A percentile compares a stretch with the other conserved stretches of the same genome.
phyloP scores from a whole-genome alignment of 2,888 invertebrate genomes.

The Zygaena filipendulae region DNA sequence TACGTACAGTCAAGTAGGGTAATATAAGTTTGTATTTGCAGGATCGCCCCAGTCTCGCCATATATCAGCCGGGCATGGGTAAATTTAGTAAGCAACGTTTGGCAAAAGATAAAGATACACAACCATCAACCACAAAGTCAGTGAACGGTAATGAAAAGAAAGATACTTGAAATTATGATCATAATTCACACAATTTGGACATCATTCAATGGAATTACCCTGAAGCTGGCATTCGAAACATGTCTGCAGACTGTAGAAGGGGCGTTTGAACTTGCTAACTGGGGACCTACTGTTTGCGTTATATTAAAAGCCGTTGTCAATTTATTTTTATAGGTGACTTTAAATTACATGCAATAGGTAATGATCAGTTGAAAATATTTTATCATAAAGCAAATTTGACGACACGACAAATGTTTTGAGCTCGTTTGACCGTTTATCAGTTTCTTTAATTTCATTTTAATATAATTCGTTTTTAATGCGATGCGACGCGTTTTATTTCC shows the following conservation, averaged over 20 bases:
- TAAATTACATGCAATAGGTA: conserved; percentile 41
- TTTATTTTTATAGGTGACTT: conserved; percentile 41
- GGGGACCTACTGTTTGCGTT: conserved; percentile 45
- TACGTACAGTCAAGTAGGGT: no score
- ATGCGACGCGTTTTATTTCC: conserved; percentile 19
- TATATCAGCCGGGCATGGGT: conserved; percentile 92
- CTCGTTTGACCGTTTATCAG: conserved; percentile 51
- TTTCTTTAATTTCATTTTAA: conserved; percentile 59
- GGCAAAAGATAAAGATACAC: conserved; percentile 55
- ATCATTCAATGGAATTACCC: conserved; percentile 60
- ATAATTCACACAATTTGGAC: conserved; percentile 48
- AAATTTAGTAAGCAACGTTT: conserved; percentile 76
- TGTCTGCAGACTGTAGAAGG: conserved; percentile 45
- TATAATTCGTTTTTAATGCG: conserved; percentile 50
- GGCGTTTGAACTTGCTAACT: conserved; percentile 49
- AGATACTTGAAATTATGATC: conserved; percentile 52
- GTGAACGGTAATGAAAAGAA: conserved; percentile 59
- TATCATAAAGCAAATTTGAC: conserved; percentile 34
- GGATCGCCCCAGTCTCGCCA: conserved; percentile 90
- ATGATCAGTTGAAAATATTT: conserved; percentile 40
- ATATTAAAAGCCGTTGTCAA: conserved; percentile 38
- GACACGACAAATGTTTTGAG: conserved; percentile 45
- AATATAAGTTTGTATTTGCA: conserved; percentile 30
- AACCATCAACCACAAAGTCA: conserved; percentile 30
- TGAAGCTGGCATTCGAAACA: conserved; percentile 50